Evolutionary conservation across 2,888 invertebrate genomes (phyloP), one percentile per base, ranked within the genome.

Genomic region (Scaptomyza reducta): DNA sequence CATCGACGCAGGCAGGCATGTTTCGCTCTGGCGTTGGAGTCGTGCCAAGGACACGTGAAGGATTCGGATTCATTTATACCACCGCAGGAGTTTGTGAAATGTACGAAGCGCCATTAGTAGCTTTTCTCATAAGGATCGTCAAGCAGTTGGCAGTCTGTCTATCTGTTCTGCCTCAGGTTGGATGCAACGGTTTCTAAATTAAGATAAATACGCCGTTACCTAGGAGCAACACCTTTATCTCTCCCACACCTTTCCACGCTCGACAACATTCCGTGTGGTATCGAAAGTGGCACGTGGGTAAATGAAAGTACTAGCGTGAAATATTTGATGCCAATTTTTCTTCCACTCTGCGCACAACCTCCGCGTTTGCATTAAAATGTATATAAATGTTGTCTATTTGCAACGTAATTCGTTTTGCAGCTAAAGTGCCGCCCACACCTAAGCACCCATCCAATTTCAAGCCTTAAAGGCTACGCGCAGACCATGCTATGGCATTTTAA

Each of bases 21-120:
- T 31, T 47, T 38, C 31, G 31, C 33, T 42, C 14, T 14, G 38
- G 56, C 35, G 60, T 57, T 53, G 63, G 6, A 46, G 64, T 56
- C 70, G 58, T 78, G 76, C 76, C 79, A 84, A 82, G 87, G 87
- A 81, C 79, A 70, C 68, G 82, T 76, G 73, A 85, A 84, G 87
- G 76, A 82, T 81, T 76, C 70, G 51, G 79, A 85, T 87, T 85
- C 74, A 76, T 75, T 76, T 72, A 63, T 47, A 60, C 49, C 46
- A 64, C 60, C 47, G 56, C 59, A 27, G 56, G 44, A 56, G 65
- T 54, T 65, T 57, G 72, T 41, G 46, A 54, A 50, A 63, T 46
- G 63, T 38, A 50, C 25, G 33, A 25, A 47, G 59, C 45, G 51
- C 79, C 85, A 82, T 81, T 82, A 79, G 76, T 70, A 55, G 63